Base-by-base conservation (phyloP, 2,797 vertebrate genomes). In the Babyrousa celebensis region DNA sequence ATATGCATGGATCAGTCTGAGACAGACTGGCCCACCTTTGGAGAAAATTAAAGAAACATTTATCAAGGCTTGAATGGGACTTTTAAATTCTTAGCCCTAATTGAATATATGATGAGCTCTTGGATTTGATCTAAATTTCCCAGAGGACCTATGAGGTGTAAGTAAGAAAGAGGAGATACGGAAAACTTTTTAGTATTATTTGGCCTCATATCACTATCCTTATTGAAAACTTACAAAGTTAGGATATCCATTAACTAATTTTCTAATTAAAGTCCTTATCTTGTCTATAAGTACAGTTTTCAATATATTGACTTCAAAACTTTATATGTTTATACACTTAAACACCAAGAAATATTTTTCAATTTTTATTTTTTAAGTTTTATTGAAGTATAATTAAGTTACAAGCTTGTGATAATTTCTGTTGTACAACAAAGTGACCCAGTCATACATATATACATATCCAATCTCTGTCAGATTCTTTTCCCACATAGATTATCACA, bases 191-290 rank as follows among this genome's bases (percentile, higher is more conserved):
- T 48, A 60, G 8, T 89, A 60, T 86, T 40, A 74, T 15, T 89
- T 95, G 32, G 60, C 18, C 15, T 29, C 3, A 0, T 18, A 70
- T 87, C 32, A 67, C 88, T 90, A 58, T 11, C 5, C 71, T 79
- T 71, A 74, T 0, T 71, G n/a, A 36, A 16, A 40, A 91, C 52
- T 85, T 90, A 82, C 1, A 87, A 67, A 82, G 27, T 71, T 62
- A 91, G 21, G 11, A 18, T 71, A 6, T 10, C 65, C 16, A 25
- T 68, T 90, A 94, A 56, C 1, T 74, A 58, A 9, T 84, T 92
- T 71, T 82, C 78, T 70, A 84, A 92, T 68, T 92, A 48, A 93
- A 89, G 63, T 68, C 16, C n/a, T 93, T 94, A 87, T 48, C 29
- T 86, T 83, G 1, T 86, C 7, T 86, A 70, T 0, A 75, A 93